A percentile compares a stretch with the other conserved stretches of the same genome.
Conservation (phyloP, 2,113 vertebrate species). For the Pterocles gutturalis region DNA sequence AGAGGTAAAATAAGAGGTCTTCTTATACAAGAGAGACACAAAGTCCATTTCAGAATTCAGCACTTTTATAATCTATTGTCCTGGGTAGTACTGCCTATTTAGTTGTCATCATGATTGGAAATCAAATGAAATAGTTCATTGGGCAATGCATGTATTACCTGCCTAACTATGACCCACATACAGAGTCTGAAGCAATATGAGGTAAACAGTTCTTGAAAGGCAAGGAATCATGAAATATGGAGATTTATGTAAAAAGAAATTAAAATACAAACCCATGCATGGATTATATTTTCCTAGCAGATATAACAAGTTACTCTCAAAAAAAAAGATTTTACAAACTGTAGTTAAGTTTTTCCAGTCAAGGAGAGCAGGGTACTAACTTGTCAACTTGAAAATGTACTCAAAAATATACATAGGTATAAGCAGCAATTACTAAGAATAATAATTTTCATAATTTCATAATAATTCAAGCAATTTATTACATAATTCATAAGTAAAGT, state of each 20-base stretch:
- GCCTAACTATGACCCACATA: not conserved
- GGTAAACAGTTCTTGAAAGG: not conserved
- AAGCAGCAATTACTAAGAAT: not conserved
- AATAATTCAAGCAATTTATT: not conserved
- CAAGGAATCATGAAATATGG: not conserved
- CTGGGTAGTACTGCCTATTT: not conserved
- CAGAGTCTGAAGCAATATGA: not conserved
- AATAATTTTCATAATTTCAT: not conserved
- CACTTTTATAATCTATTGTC: not conserved
- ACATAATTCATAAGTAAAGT: not conserved
- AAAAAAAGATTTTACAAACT: not conserved
- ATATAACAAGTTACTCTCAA: not conserved
- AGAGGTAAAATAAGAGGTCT: not conserved
- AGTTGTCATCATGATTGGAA: not conserved
- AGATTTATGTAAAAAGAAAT: not conserved
- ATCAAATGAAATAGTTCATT: not conserved
- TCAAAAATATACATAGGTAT: not conserved
- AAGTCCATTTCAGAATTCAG: constrained; percentile 3
- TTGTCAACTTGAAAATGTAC: not conserved
- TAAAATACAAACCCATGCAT: not conserved
- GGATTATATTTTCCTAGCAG: not conserved
- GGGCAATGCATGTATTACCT: not conserved
- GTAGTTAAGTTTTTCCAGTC: not conserved
- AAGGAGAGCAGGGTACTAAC: not conserved
- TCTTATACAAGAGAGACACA: not conserved